Evolutionary conservation across 2,113 vertebrate species (phyloP).

Genomic region (Xenus cinereus): DNA sequence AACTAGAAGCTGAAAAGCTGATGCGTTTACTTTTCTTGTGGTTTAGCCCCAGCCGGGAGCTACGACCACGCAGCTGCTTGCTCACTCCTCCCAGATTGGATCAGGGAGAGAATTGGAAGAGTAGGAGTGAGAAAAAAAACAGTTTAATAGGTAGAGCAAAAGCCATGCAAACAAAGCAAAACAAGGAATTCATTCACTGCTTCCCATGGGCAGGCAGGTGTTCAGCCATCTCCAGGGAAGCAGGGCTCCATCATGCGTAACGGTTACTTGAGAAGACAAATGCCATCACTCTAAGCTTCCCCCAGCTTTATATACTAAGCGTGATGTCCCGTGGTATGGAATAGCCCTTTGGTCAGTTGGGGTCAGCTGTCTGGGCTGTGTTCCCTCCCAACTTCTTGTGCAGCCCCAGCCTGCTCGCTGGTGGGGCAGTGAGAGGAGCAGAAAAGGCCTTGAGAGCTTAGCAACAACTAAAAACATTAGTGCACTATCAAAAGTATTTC

Average conservation of each 20-base stretch:
- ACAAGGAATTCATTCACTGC: background rate
- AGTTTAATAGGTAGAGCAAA: background rate
- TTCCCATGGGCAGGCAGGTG: background rate
- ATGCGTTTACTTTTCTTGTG: background rate
- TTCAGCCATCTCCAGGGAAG: background rate
- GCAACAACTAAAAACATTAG: background rate
- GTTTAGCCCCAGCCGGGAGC: background rate
- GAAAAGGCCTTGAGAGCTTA: background rate
- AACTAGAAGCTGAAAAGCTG: background rate
- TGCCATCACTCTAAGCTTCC: background rate
- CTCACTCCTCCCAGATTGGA: background rate
- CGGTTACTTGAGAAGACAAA: background rate
- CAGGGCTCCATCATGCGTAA: background rate
- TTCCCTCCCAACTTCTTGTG: background rate
- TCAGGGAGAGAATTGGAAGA: background rate
- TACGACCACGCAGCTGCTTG: background rate
- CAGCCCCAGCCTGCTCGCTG: background rate
- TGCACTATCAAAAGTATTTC: background rate
- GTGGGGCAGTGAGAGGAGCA: background rate
- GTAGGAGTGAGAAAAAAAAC: background rate
- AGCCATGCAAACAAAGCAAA: background rate
- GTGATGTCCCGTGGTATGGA: background rate
- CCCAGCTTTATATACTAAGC: background rate
- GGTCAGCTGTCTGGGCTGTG: background rate
- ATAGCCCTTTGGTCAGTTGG: background rate